Evolutionary conservation across 2,888 invertebrate genomes (phyloP).

Genomic region (Petrolisthes manimaculis): DNA sequence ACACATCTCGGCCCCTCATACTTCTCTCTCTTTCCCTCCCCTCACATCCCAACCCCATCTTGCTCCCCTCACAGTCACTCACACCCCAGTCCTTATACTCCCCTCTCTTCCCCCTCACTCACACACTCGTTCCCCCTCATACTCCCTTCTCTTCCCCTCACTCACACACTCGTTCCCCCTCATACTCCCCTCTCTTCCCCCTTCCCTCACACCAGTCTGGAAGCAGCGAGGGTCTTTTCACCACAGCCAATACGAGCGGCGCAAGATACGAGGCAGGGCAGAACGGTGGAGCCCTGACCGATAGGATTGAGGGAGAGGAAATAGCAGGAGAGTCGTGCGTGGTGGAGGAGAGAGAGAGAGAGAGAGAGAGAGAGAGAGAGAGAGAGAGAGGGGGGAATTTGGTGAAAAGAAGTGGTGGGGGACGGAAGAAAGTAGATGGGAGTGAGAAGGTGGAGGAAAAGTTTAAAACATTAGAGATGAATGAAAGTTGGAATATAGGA

Average conservation of each 20-base stretch:
- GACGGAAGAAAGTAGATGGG: too few relatives aligned
- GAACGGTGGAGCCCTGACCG: not conserved
- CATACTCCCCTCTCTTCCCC: not conserved
- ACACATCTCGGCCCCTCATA: not conserved
- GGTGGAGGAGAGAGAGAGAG: not conserved
- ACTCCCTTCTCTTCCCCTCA: not conserved
- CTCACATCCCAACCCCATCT: not conserved
- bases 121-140: not conserved
- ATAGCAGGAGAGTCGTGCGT: not conserved
- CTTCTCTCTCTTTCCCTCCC: not conserved
- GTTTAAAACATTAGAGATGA: too few relatives aligned
- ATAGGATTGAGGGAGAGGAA: not conserved
- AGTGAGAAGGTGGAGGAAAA: not conserved
- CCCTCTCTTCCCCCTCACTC: not conserved
- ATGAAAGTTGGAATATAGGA: not conserved
- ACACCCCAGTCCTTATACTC: too few relatives aligned
- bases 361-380: not conserved
- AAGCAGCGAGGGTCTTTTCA: not conserved
- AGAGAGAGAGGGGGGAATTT: not conserved
- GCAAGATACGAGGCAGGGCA: not conserved
- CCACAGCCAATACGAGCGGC: constrained; percentile 1
- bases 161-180: not conserved
- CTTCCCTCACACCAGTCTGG: not conserved
- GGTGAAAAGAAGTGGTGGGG: not conserved
- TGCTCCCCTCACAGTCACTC: not conserved